Evolutionary conservation across 2,797 vertebrate genomes (phyloP).

Genomic region (Microctenopoma stevenorrisi): DNA sequence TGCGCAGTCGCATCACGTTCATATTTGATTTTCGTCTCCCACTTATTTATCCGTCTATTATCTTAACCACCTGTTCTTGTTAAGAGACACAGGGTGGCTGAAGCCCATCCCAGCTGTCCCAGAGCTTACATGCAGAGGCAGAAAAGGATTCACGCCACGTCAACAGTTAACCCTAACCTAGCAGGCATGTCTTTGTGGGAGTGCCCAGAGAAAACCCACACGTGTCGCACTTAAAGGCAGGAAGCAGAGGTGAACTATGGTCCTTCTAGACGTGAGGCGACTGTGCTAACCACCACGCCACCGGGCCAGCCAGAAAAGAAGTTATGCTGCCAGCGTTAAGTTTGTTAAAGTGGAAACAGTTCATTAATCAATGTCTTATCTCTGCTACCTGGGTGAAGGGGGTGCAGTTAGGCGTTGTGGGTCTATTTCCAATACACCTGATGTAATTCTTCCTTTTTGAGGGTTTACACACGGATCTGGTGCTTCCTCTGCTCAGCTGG

Average conservation of each 20-base stretch:
- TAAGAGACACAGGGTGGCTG: too few relatives aligned
- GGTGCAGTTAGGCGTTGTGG: background rate
- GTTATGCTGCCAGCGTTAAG: background rate
- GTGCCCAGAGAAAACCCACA: too few relatives aligned
- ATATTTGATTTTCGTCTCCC: conserved; percentile 21
- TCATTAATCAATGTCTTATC: conserved; percentile 54
- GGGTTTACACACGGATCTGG: conserved; percentile 42
- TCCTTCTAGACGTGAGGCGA: too few relatives aligned
- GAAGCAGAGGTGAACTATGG: too few relatives aligned
- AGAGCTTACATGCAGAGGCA: too few relatives aligned
- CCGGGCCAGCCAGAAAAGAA: background rate
- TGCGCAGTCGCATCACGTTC: conserved; percentile 14
- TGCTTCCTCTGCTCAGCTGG: conserved; percentile 17
- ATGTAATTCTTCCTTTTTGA: conserved; percentile 38
- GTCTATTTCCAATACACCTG: conserved; percentile 34
- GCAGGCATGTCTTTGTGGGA: too few relatives aligned
- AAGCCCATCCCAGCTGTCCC: too few relatives aligned
- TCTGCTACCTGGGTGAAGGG: conserved; percentile 28
- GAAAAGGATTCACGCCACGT: too few relatives aligned
- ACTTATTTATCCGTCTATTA: conserved; percentile 4
- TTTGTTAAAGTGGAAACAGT: conserved; percentile 33
- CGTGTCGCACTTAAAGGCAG: too few relatives aligned
- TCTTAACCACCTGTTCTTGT: too few relatives aligned
- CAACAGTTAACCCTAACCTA: too few relatives aligned
- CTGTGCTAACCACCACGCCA: too few relatives aligned